Base-by-base conservation (phyloP, 2,888 invertebrate species). In the Cataglyphis livida region DNA sequence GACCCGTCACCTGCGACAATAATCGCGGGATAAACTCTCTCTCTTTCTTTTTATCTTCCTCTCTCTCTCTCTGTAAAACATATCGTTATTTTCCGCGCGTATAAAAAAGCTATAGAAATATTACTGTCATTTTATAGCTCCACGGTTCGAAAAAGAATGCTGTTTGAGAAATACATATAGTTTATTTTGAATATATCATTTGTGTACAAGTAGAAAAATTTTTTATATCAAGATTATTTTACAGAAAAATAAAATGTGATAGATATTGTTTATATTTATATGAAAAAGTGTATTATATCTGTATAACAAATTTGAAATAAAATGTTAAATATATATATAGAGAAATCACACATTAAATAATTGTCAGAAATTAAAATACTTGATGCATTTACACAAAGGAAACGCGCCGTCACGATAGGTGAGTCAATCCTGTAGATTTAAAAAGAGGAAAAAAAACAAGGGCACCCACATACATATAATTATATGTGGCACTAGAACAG, bases 101-200 rank as follows among this genome's bases (percentile, higher is more conserved):
- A 82, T 76, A 81, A 85, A 86, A 64, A 81, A 79, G 75, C 35
- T 18, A 2, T 25, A 18, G 25, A 79, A 21, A 48, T 61, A 61
- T 82, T 41, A 51, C 65, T 73, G 25, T 41, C 15, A 51, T 68
- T 84, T 90, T 85, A 88, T 81, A 61, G 83, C 83, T 7, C 74
- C 65, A 59, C 25, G 85, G 76, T 84, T 83, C 88, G 89, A 86
- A 86, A 88, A 84, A 81, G 82, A 88, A 85, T 84, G 88, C 81
- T 71, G 83, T 71, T 88, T 81, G 78, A 64, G 84, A 59, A 85
- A 88, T 73, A 35, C 51, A 88, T 73, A 35, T 57, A 51, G 25
- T 65, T 85, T 65, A 71, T 73, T 65, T 66, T 25, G 28, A 62
- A 64, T 73, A 61, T 59, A 57, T 87, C 70, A 62, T 62, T 32